phyloP scores from a whole-genome alignment of 2,888 invertebrate genomes.

The Galeopsomyia nigrocyanea region DNA sequence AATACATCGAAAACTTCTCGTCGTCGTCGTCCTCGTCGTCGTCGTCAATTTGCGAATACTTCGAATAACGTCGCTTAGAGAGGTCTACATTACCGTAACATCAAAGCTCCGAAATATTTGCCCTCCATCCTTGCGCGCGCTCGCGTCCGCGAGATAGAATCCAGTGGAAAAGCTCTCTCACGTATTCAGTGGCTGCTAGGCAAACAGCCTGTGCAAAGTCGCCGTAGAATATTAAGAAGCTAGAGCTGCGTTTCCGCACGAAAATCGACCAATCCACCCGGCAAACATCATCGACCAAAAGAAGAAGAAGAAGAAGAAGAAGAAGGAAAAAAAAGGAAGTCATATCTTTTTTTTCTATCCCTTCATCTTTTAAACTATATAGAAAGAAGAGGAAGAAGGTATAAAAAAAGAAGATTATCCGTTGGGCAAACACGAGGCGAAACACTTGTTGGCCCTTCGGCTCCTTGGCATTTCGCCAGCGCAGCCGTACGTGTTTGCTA shows the following conservation, averaged over 20 bases:
- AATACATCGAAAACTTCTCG: neutral
- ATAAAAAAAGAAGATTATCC: too few species aligned
- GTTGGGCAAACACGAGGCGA: constrained; percentile 41
- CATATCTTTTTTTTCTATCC: neutral
- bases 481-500: too few species aligned
- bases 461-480: constrained; percentile 54
- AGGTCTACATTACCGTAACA: too few species aligned
- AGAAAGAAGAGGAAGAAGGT: too few species aligned
- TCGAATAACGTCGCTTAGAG: too few species aligned
- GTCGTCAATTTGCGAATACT: too few species aligned
- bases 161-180: neutral
- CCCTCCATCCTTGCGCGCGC: constrained; percentile 2
- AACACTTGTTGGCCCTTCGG: constrained; percentile 64
- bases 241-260: neutral
- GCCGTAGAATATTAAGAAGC: constrained; percentile 10
- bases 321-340: constrained; percentile 1
- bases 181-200: constrained; percentile 12
- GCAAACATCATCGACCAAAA: constrained; percentile 3
- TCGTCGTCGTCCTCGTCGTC: too few species aligned
- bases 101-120: constrained; percentile 22
- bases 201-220: constrained; percentile 13
- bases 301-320: constrained; percentile 9
- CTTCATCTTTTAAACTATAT: too few species aligned
- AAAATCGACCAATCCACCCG: constrained; percentile 22
- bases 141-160: too few species aligned